Percentiles rank a stretch among this genome's conserved stretches.
Evolutionary conservation across 2,113 vertebrate genomes (phyloP).

Genomic region (Agapornis roseicollis): DNA sequence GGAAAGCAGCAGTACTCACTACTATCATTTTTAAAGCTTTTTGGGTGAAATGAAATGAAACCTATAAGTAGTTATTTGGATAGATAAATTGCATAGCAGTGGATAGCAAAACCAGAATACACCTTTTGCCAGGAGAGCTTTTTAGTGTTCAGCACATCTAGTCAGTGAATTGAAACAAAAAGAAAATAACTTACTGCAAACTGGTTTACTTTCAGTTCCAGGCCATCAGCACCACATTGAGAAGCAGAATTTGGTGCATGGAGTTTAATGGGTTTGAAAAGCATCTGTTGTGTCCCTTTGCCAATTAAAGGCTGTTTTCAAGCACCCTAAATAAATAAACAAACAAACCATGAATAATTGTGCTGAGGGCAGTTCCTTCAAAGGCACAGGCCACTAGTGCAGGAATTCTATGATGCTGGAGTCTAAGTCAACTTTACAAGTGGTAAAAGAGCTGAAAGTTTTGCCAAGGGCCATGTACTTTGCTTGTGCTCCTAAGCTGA

Average conservation of each 20-base stretch:
- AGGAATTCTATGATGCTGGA: neutral
- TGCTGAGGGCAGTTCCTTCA: neutral
- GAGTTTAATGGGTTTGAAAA: neutral
- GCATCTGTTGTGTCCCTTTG: neutral
- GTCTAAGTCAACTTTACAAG: neutral
- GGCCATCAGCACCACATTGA: neutral
- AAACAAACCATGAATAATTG: neutral
- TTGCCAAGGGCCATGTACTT: neutral
- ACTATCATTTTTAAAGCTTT: neutral
- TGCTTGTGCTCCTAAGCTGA: neutral
- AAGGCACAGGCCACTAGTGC: neutral
- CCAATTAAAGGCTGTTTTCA: neutral
- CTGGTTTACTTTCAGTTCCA: neutral
- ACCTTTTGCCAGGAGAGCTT: neutral
- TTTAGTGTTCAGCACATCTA: neutral
- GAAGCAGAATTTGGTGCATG: neutral
- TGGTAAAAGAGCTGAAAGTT: neutral
- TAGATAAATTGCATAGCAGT: neutral
- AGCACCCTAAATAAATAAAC: neutral
- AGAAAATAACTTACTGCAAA: neutral
- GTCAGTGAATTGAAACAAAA: neutral
- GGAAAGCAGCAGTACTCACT: neutral
- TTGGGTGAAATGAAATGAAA: neutral
- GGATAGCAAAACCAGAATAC: neutral
- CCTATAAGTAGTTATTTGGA: neutral